These are phyloP conservation scores for Corythornis madagascariensis DNA, from an alignment of 2,113 vertebrate species.

Conservation along the genomic window DNA sequence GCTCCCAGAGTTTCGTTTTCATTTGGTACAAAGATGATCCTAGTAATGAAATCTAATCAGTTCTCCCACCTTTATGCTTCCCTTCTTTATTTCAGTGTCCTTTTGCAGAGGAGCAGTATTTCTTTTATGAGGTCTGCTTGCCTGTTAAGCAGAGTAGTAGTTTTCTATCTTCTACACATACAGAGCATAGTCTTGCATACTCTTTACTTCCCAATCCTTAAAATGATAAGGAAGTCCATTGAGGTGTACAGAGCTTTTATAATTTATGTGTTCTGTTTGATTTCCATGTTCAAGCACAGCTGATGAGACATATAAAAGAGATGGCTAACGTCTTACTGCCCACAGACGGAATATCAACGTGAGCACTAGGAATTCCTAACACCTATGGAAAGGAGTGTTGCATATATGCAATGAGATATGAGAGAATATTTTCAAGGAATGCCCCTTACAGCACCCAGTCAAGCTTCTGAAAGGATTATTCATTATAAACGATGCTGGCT, in stretches of 20 bases:
- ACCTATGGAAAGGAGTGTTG: not conserved
- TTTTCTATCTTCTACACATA: not conserved
- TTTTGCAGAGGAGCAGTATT: not conserved
- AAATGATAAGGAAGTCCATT: not conserved
- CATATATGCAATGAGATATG: not conserved
- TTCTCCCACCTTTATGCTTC: not conserved
- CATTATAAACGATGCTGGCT: not conserved
- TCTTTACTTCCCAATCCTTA: not conserved
- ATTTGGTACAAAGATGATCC: not conserved
- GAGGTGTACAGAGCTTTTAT: not conserved
- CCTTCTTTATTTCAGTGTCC: not conserved
- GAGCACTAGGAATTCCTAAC: conserved; percentile 3
- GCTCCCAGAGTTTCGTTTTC: not conserved
- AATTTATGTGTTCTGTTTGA: conserved; percentile 12
- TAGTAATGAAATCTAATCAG: not conserved
- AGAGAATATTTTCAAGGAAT: conserved; percentile 11
- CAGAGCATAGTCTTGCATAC: not conserved
- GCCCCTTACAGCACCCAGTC: not conserved
- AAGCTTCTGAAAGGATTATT: not conserved
- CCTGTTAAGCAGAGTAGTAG: not conserved
- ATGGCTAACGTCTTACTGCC: not conserved
- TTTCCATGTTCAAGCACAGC: not conserved
- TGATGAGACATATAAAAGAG: conserved; percentile 23
- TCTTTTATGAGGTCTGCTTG: not conserved
- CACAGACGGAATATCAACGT: not conserved